phyloP scores from a whole-genome alignment of 2,888 invertebrate species.

The Andrena flavipes region DNA sequence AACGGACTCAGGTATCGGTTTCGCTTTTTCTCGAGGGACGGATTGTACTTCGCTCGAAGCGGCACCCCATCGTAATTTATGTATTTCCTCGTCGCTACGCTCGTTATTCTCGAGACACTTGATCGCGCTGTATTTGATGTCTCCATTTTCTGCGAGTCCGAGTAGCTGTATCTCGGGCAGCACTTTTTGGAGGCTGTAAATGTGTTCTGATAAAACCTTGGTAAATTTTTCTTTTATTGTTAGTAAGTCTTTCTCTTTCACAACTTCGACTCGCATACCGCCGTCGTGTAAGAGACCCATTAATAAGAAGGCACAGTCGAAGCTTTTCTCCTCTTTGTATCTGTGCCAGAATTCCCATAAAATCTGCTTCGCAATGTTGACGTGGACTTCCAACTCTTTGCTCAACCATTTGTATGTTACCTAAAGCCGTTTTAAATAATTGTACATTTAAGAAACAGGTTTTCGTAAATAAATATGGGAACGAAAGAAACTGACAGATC shows the following conservation, averaged over 20 bases:
- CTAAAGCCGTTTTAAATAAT: conserved; percentile 69
- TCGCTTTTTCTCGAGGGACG: conserved; percentile 34
- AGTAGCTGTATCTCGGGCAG: conserved; percentile 77
- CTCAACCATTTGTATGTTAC: conserved; percentile 85
- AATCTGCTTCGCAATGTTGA: conserved; percentile 84
- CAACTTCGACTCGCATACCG: conserved; percentile 81
- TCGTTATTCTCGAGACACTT: conserved; percentile 70
- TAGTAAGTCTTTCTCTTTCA: conserved; percentile 78
- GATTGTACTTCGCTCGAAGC: conserved; percentile 31
- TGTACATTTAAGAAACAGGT: background rate
- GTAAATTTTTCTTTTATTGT: conserved; percentile 78
- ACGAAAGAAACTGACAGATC: background rate
- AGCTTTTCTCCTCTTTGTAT: conserved; percentile 69
- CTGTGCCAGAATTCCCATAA: conserved; percentile 80
- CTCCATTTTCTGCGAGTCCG: conserved; percentile 75
- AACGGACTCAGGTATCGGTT: background rate
- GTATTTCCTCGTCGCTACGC: conserved; percentile 71
- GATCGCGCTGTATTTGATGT: conserved; percentile 78
- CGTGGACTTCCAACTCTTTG: conserved; percentile 84
- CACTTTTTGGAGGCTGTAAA: conserved; percentile 84
- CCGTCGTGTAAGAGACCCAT: conserved; percentile 80
- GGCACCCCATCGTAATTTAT: conserved; percentile 71
- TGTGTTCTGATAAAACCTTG: conserved; percentile 82
- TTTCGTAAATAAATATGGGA: background rate
- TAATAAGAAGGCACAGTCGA: conserved; percentile 80